Percentiles rank a stretch among this genome's conserved stretches.
phyloP scores from a whole-genome alignment of 2,888 invertebrate species.

The Drosophila parthenogenetica region DNA sequence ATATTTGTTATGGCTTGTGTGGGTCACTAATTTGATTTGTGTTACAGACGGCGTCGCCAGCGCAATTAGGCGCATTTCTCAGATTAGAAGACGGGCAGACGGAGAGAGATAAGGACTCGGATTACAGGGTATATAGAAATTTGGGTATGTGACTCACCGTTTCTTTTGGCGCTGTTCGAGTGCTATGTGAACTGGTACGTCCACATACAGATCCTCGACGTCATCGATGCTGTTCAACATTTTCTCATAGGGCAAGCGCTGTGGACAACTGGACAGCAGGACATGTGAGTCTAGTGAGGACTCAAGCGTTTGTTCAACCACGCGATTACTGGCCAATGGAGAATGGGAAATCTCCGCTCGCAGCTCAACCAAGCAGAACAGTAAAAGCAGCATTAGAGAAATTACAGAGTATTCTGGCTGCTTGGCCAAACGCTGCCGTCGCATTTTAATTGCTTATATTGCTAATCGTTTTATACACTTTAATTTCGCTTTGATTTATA shows the following conservation, averaged over 20 bases:
- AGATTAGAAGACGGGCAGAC: slow-evolving; percentile 24
- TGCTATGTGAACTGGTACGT: slow-evolving; percentile 82
- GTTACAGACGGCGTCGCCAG: slow-evolving; percentile 69
- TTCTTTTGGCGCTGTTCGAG: slow-evolving; percentile 83
- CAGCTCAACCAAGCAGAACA: slow-evolving; percentile 21
- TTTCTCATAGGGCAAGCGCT: slow-evolving; percentile 64
- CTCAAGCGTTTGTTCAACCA: slow-evolving; percentile 42
- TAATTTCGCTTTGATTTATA: background rate
- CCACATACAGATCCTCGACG: slow-evolving; percentile 83
- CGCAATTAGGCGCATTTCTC: slow-evolving; percentile 68
- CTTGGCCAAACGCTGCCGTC: slow-evolving; percentile 30
- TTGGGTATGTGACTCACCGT: slow-evolving; percentile 75
- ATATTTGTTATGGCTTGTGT: slow-evolving; percentile 62
- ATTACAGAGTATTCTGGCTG: slow-evolving; percentile 30
- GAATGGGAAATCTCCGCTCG: slow-evolving; percentile 61
- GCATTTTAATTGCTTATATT: slow-evolving; percentile 38
- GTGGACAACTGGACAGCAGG: slow-evolving; percentile 48
- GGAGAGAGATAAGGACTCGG: background rate
- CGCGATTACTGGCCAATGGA: slow-evolving; percentile 56
- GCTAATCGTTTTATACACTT: background rate
- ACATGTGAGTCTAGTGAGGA: slow-evolving; percentile 14
- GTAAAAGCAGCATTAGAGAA: slow-evolving; percentile 24
- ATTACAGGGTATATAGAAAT: background rate
- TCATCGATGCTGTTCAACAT: slow-evolving; percentile 82
- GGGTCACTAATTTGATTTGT: slow-evolving; percentile 72